A percentile compares a stretch with the other conserved stretches of the same genome.
phyloP scores from a whole-genome alignment of 2,113 vertebrate species.

The Nerophis ophidion region DNA sequence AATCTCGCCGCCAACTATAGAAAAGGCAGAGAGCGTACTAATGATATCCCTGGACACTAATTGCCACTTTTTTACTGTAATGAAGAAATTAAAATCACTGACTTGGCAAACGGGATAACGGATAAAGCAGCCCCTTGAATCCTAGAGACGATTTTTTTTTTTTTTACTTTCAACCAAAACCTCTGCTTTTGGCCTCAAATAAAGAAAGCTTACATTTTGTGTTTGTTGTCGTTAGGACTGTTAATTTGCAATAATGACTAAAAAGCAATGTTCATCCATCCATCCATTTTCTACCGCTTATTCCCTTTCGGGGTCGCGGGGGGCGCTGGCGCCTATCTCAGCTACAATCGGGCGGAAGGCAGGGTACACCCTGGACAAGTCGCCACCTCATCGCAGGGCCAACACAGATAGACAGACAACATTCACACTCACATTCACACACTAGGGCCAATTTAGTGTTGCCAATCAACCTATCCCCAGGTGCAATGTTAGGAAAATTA shows the following conservation, averaged over 20 bases:
- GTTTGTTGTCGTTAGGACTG: neutral
- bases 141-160: slow-evolving; percentile 6
- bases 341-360: no score
- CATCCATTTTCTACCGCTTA: no score
- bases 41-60: slow-evolving; percentile 50
- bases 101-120: slow-evolving; percentile 42
- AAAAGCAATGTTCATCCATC: no score
- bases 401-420: no score
- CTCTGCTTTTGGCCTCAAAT: slow-evolving; percentile 23
- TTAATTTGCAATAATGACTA: neutral
- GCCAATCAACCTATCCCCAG: no score
- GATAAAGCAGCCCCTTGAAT: slow-evolving; percentile 8
- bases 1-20: slow-evolving; percentile 38
- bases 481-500: no score
- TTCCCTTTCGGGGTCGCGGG: no score
- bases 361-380: no score
- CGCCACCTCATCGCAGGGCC: no score
- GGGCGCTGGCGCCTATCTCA: no score
- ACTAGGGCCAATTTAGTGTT: no score
- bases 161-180: slow-evolving; percentile 8
- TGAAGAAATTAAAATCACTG: slow-evolving; percentile 47
- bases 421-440: no score
- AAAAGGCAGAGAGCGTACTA: slow-evolving; percentile 39
- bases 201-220: slow-evolving; percentile 18
- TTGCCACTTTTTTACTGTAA: slow-evolving; percentile 49